Evolutionary conservation across 92 coral and sea anemone genomes (phyloP), one percentile per base, ranked within the genome.

Genomic region (Blastomussa wellsi): DNA sequence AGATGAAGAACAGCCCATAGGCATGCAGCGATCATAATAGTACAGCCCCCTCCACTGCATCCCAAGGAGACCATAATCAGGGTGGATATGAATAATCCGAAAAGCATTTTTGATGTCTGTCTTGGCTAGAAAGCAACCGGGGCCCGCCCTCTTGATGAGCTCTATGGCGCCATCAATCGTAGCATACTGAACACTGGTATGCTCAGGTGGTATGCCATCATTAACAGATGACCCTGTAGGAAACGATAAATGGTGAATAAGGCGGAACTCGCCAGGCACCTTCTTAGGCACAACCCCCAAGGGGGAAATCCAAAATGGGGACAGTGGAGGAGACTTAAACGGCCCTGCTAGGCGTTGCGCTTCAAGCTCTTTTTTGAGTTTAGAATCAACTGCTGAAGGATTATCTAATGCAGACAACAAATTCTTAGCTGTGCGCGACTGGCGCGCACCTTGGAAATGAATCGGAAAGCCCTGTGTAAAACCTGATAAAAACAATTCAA

Each of bases 1-100:
- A 2, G 91, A 82, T 62, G 89, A 82, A 64, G 91, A 89, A 84
- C 96, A 91, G 44, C 92, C 94, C 94, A 91, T 93, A 12, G 94
- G 94, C 92, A 93, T 90, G 73, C 88, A 78, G 1, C 87, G 76
- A 31, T 93, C 93, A 66, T 88, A 90, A 55, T 93, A 93, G 52
- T 74, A 91, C 26, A 62, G 35, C 9, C 88, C 90, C 78, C 82
- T 48, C 96, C 96, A 82, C 16, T 37, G 53, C 59, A 92, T 87
- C 22, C 93, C 92, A 16, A 92, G 66, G 8, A 90, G 71, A 60
- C 28, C 67, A 47, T 93, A 90, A 79, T 93, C 94, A 1, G 94
- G 91, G 29, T 81, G 86, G 64, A 93, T 90, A 0, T 92, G 93
- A 26, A 93, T 86, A n/a, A 93, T 90, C 15, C 94, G 80, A 90